Evolutionary conservation across 2,888 invertebrate species (phyloP).

Genomic region (Xestia sexstrigata): DNA sequence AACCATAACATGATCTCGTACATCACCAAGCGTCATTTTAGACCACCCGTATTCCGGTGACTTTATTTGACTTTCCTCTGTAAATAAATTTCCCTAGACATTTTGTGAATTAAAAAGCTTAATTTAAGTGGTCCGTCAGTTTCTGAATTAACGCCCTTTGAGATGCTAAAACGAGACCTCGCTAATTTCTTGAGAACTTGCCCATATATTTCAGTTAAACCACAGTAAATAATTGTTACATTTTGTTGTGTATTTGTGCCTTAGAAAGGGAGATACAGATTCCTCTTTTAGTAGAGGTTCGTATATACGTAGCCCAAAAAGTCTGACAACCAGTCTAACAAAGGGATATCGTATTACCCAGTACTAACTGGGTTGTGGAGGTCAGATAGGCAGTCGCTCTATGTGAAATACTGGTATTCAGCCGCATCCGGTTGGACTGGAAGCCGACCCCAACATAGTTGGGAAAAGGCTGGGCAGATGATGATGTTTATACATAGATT

Average conservation of each 20-base stretch:
- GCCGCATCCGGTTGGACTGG: too few species aligned
- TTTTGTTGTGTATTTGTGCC: conserved; percentile 6
- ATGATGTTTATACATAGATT: not conserved
- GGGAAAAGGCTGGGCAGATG: too few species aligned
- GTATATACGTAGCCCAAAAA: too few species aligned
- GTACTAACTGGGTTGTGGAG: too few species aligned
- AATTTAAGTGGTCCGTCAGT: conserved; percentile 67
- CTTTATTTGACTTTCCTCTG: conserved; percentile 66
- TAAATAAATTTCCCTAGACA: conserved; percentile 69
- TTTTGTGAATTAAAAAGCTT: conserved; percentile 70
- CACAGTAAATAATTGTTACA: conserved; percentile 35
- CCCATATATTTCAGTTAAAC: conserved; percentile 43
- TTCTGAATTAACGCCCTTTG: conserved; percentile 58
- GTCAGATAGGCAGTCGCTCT: too few species aligned
- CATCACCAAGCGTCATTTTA: conserved; percentile 59
- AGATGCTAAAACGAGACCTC: conserved; percentile 40
- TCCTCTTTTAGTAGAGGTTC: not conserved
- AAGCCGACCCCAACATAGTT: too few species aligned
- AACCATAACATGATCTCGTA: not conserved
- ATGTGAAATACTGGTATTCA: too few species aligned
- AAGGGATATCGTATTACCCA: too few species aligned
- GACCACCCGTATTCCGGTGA: conserved; percentile 44
- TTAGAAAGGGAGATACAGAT: not conserved
- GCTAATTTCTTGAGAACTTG: conserved; percentile 37
- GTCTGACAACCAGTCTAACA: too few species aligned